Evolutionary conservation across 2,888 invertebrate genomes (phyloP).

Genomic region (Cephalotes varians): DNA sequence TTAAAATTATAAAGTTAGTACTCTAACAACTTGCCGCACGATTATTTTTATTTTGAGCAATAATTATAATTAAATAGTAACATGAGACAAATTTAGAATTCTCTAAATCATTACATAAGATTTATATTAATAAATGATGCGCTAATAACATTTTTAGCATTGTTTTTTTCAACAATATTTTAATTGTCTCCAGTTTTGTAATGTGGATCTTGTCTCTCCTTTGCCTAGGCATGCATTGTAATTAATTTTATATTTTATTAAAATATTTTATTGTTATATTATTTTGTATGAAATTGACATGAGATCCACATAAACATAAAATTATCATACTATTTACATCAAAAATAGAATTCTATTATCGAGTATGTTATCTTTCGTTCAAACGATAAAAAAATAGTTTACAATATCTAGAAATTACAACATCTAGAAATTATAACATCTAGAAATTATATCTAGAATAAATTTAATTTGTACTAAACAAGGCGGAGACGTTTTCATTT

Average conservation of each 20-base stretch:
- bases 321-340: not conserved
- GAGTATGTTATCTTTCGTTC: not conserved
- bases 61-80: not conserved
- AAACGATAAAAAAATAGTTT: not conserved
- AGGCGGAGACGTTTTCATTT: not conserved
- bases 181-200: not conserved
- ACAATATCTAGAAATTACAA: not conserved
- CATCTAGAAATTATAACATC: too few relatives aligned
- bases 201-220: too few relatives aligned
- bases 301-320: not conserved
- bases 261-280: not conserved
- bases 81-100: not conserved
- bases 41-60: not conserved
- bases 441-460: too few relatives aligned
- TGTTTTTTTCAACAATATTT: not conserved
- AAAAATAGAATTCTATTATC: slow-evolving; percentile 7
- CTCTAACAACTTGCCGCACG: not conserved
- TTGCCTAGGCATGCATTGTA: too few relatives aligned
- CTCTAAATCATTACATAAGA: not conserved
- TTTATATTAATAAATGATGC: not conserved
- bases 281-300: not conserved
- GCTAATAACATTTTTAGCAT: not conserved
- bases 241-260: not conserved
- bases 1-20: not conserved
- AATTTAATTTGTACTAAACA: slow-evolving; percentile 2